These are phyloP conservation scores for Drosophila parabipectinata DNA, from an alignment of 1,140 invertebrate species.

Conservation along the genomic window DNA sequence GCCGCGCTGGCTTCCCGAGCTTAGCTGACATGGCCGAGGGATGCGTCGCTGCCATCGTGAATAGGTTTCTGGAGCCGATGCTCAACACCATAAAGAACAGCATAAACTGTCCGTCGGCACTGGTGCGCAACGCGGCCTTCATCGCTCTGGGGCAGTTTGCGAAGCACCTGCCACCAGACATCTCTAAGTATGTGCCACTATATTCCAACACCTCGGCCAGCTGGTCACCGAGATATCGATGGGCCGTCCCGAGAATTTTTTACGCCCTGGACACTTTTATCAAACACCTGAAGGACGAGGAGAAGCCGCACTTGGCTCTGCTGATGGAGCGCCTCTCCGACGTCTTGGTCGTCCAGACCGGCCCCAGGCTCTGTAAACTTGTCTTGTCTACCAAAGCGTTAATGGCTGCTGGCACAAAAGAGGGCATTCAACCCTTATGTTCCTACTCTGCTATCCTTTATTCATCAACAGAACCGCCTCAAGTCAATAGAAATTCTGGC, in stretches of 20 bases:
- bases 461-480: constrained; percentile 85
- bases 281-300: too few species aligned
- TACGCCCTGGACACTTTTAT: too few species aligned
- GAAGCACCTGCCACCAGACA: too few species aligned
- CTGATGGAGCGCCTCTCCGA: constrained; percentile 70
- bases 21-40: constrained; percentile 86
- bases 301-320: too few species aligned
- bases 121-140: too few species aligned
- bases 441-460: too few species aligned
- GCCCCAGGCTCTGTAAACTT: constrained; percentile 87
- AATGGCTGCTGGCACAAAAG: constrained; percentile 89
- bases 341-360: constrained; percentile 86
- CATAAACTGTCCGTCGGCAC: too few species aligned
- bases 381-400: constrained; percentile 89
- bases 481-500: constrained; percentile 90
- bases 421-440: constrained; percentile 62
- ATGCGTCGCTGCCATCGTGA: constrained; percentile 90
- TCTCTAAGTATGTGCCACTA: too few species aligned
- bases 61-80: constrained; percentile 89
- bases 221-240: too few species aligned
- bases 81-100: constrained; percentile 87
- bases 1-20: constrained; percentile 89
- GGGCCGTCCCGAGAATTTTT: too few species aligned
- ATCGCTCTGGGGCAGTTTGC: too few species aligned
- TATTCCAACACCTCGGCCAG: too few species aligned